Evolutionary conservation across 2,888 invertebrate species (phyloP).

Genomic region (Octonoba sinensis): DNA sequence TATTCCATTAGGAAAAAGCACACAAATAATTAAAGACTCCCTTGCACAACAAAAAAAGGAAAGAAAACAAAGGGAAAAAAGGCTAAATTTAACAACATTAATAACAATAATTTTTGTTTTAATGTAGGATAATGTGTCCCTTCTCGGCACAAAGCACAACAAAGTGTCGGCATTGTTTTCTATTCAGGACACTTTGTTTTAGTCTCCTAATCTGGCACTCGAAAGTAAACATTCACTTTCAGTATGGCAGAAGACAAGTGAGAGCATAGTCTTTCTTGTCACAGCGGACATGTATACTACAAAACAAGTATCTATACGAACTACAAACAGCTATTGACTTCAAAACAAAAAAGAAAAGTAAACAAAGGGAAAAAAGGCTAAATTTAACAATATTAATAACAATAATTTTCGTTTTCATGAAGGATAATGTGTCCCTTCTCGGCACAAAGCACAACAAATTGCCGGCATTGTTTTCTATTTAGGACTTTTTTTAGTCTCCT

Average conservation of each 20-base stretch:
- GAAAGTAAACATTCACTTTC: not conserved
- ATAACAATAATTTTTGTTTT: not conserved
- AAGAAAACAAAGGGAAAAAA: too few species aligned
- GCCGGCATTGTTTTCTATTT: not conserved
- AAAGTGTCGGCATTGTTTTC: constrained; percentile 6
- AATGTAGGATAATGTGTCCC: not conserved
- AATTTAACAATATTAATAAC: too few species aligned
- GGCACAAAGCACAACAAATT: not conserved
- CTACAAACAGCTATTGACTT: too few species aligned
- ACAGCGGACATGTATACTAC: too few species aligned
- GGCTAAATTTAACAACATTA: too few species aligned
- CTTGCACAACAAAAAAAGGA: too few species aligned
- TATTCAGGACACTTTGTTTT: constrained; percentile 6
- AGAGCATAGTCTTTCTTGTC: too few species aligned
- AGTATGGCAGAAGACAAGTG: constrained; percentile 8
- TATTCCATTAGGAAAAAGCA: too few species aligned
- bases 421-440: constrained; percentile 7
- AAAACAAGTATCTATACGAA: too few species aligned
- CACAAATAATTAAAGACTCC: too few species aligned
- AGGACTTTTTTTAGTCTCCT: constrained; percentile 23
- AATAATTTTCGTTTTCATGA: too few species aligned
- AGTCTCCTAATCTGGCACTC: constrained; percentile 12
- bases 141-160: constrained; percentile 17
- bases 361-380: not conserved
- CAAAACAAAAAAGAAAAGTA: not conserved